phyloP scores from a whole-genome alignment of 2,888 invertebrate species.

The Drosophila koepferae region DNA sequence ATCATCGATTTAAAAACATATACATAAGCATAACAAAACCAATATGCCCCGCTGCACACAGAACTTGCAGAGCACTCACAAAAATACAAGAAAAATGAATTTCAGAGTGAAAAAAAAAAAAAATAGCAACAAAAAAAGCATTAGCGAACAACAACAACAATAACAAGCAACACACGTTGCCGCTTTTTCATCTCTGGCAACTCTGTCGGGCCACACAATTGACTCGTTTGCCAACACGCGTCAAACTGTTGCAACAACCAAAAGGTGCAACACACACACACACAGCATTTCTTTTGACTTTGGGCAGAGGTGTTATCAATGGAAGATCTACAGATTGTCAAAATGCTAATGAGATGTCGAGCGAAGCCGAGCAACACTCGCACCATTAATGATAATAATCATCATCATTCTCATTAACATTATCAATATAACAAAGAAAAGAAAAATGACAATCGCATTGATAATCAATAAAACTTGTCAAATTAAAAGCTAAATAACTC shows the following conservation, averaged over 20 bases:
- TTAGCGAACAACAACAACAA: conserved; percentile 17
- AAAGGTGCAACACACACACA: conserved; percentile 31
- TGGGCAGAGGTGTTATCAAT: conserved; percentile 28
- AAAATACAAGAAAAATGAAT: conserved; percentile 34
- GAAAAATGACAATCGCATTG: background rate
- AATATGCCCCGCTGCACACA: background rate
- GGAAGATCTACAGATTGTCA: conserved; percentile 35
- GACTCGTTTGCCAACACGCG: conserved; percentile 77
- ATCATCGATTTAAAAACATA: background rate
- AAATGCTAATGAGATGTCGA: conserved; percentile 40
- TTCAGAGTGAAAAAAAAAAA: conserved; percentile 8
- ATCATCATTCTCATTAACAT: conserved; percentile 2
- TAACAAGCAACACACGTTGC: conserved; percentile 19
- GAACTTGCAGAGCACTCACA: background rate
- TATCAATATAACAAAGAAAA: background rate
- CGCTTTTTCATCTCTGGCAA: conserved; percentile 16
- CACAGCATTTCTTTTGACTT: background rate
- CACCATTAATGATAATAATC: background rate
- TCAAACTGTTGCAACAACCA: conserved; percentile 51
- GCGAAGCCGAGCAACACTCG: background rate
- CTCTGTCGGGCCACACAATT: conserved; percentile 63
- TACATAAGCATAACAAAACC: background rate
- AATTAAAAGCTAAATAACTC: conserved; percentile 7
- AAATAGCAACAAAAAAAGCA: background rate
- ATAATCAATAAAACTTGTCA: conserved; percentile 9